phyloP scores from a whole-genome alignment of 2,888 invertebrate genomes.

The Trichogramma dendrolimi region DNA sequence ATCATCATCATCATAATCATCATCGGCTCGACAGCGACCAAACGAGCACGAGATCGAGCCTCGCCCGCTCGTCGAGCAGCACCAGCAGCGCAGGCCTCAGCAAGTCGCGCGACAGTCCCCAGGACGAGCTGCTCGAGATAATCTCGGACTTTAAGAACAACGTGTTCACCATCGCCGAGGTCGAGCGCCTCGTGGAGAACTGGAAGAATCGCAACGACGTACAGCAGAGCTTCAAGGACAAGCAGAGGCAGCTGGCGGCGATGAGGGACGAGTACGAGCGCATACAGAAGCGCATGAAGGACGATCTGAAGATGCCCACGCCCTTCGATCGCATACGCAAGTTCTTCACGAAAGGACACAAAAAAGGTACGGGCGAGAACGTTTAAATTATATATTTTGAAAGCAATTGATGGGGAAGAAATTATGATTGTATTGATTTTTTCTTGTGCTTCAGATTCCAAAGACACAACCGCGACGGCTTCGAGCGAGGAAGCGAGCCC shows the following conservation, averaged over 20 bases:
- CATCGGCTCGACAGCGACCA: constrained; percentile 6
- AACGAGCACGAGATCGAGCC: constrained; percentile 1
- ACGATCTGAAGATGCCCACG: constrained; percentile 70
- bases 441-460: constrained; percentile 33
- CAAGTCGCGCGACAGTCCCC: constrained; percentile 40
- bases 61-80: constrained; percentile 7
- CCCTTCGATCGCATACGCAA: constrained; percentile 76
- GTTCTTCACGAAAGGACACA: constrained; percentile 64
- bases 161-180: constrained; percentile 78
- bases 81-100: neutral
- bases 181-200: constrained; percentile 78
- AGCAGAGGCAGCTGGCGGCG: constrained; percentile 75
- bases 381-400: neutral
- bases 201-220: constrained; percentile 86
- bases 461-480: constrained; percentile 33
- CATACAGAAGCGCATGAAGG: constrained; percentile 74
- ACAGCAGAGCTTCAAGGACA: constrained; percentile 78
- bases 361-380: constrained; percentile 45
- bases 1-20: neutral
- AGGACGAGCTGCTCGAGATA: constrained; percentile 80
- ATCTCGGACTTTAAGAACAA: constrained; percentile 87
- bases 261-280: constrained; percentile 79
- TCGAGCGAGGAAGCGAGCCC: constrained; percentile 30
- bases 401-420: neutral
- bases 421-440: neutral